Conservation (phyloP, 2,797 vertebrate genomes). For the Morus bassanus region DNA sequence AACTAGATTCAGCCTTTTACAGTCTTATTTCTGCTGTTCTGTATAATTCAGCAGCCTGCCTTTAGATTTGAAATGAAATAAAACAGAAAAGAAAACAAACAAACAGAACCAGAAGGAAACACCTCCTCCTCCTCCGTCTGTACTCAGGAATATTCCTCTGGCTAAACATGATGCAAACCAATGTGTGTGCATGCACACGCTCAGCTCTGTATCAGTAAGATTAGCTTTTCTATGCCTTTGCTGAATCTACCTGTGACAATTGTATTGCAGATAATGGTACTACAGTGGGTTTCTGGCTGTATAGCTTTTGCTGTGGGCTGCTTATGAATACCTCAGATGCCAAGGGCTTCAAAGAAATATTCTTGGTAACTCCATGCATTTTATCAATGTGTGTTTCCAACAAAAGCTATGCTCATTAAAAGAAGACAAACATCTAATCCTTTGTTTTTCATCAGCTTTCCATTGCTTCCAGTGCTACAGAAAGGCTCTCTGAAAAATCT, state of each 20-base stretch:
- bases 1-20: conserved; percentile 46
- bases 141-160: not conserved
- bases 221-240: not conserved
- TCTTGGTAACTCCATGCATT: not conserved
- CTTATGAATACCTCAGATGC: conserved; percentile 33
- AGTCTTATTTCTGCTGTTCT: not conserved
- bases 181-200: not conserved
- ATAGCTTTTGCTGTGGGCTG: conserved; percentile 35
- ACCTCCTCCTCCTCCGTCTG: not conserved
- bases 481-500: not conserved
- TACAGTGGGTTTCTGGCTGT: not conserved
- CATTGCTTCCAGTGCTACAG: not conserved
- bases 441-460: conserved; percentile 9
- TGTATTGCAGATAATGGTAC: not conserved
- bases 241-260: not conserved
- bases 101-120: not conserved
- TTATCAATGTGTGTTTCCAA: conserved; percentile 44
- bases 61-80: not conserved
- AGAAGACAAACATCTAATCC: conserved; percentile 12
- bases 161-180: not conserved
- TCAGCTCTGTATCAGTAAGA: not conserved
- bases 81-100: not conserved
- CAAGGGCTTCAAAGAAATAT: conserved; percentile 54
- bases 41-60: not conserved
- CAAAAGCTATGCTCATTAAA: conserved; percentile 37